Evolutionary conservation across 2,888 invertebrate genomes (phyloP).

Genomic region (Orthonychiurus folsomi): DNA sequence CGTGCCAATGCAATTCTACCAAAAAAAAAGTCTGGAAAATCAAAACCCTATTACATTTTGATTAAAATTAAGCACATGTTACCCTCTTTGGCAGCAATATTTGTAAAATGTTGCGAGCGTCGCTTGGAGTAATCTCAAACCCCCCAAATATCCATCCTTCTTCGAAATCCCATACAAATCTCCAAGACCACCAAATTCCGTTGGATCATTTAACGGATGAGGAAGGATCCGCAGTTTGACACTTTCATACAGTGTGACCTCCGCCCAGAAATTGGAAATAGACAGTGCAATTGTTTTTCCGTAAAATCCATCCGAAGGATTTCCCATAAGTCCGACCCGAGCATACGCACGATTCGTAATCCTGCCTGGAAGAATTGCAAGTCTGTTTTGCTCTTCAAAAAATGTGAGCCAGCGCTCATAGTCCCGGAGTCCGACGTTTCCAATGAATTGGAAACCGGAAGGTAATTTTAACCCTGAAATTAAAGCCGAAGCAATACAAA

Average conservation of each 20-base stretch:
- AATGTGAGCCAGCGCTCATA: conserved; percentile 18
- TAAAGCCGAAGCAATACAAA: too few relatives aligned
- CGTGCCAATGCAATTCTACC: conserved; percentile 31
- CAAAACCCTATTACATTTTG: too few relatives aligned
- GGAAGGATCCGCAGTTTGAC: conserved; percentile 26
- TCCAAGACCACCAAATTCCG: conserved; percentile 25
- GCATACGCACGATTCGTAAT: conserved; percentile 18
- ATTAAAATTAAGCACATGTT: not conserved
- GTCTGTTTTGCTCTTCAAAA: conserved; percentile 15
- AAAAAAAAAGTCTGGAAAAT: not conserved
- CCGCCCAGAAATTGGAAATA: conserved; percentile 39
- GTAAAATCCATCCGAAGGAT: conserved; percentile 39
- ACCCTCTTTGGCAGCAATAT: conserved; percentile 34
- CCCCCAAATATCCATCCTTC: conserved; percentile 38
- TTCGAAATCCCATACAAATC: conserved; percentile 31
- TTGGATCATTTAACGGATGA: conserved; percentile 37
- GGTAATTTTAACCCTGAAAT: too few relatives aligned
- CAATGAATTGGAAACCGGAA: conserved; percentile 14
- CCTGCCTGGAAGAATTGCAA: not conserved
- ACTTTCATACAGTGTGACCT: conserved; percentile 33
- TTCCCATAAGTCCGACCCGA: conserved; percentile 36
- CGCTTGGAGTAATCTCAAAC: conserved; percentile 37
- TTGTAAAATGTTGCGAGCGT: conserved; percentile 39
- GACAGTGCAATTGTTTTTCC: conserved; percentile 38
- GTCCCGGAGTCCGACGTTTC: conserved; percentile 14